Conservation (phyloP, 2,113 vertebrate species). For the Dasyprocta punctata region DNA sequence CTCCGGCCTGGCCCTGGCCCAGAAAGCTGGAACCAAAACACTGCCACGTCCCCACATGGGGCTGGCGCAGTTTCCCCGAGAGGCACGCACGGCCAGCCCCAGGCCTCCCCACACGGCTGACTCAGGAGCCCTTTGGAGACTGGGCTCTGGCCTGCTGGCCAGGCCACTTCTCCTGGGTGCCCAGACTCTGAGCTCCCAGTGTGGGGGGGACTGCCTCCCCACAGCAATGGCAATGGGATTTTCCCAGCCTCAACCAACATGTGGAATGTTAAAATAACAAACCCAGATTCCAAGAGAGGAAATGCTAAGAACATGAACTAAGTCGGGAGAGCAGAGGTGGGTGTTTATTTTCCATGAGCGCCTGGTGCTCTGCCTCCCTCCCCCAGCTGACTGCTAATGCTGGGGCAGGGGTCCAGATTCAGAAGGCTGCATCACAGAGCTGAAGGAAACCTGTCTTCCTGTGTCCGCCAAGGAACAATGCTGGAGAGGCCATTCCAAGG, state of each 20-base stretch:
- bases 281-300: constrained; percentile 77
- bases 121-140: constrained; percentile 30
- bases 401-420: constrained; percentile 50
- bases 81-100: neutral
- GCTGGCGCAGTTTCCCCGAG: neutral
- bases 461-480: constrained; percentile 79
- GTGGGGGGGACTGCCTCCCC: constrained; percentile 51
- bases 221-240: constrained; percentile 77
- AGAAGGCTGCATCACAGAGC: constrained; percentile 61
- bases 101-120: neutral
- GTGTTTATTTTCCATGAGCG: constrained; percentile 60
- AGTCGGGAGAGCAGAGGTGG: constrained; percentile 69
- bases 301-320: constrained; percentile 88
- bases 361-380: neutral
- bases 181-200: constrained; percentile 21
- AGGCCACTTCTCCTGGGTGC: constrained; percentile 67
- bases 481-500: constrained; percentile 58
- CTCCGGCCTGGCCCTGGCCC: neutral
- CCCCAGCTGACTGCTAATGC: neutral
- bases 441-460: constrained; percentile 76
- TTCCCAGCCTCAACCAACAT: constrained; percentile 77
- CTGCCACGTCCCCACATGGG: neutral
- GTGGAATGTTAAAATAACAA: constrained; percentile 67
- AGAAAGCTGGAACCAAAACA: neutral
- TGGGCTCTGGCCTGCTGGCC: constrained; percentile 20